These are phyloP conservation scores for Ypsolopha scabrella DNA, from an alignment of 2,888 invertebrate genomes.

Conservation along the genomic window DNA sequence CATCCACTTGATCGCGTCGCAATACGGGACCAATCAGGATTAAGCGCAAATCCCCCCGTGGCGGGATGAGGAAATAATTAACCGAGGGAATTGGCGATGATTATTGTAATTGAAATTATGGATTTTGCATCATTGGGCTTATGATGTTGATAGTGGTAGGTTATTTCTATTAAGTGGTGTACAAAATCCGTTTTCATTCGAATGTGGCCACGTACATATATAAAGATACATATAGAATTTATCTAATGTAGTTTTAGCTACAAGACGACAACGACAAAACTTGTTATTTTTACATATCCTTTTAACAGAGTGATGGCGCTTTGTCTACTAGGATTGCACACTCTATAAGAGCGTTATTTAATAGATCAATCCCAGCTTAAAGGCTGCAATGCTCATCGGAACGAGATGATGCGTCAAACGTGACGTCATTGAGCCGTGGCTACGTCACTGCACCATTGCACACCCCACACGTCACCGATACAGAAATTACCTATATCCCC, in stretches of 20 bases:
- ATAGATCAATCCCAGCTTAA: constrained; percentile 22
- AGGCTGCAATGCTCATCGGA: constrained; percentile 30
- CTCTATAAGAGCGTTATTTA: constrained; percentile 1
- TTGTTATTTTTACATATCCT: too few relatives aligned
- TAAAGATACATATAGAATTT: too few relatives aligned
- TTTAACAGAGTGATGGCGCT: too few relatives aligned
- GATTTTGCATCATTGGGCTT: too few relatives aligned
- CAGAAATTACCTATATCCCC: too few relatives aligned
- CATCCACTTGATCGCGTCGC: constrained; percentile 62
- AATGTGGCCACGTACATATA: too few relatives aligned
- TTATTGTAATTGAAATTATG: constrained; percentile 1
- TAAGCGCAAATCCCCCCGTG: constrained; percentile 59
- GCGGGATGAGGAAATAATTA: constrained; percentile 55
- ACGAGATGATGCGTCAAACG: constrained; percentile 36
- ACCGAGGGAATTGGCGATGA: neutral
- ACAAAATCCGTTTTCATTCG: too few relatives aligned
- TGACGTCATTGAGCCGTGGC: constrained; percentile 34
- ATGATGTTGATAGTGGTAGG: too few relatives aligned
- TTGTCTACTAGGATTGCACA: too few relatives aligned
- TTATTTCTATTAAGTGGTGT: too few relatives aligned
- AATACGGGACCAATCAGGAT: constrained; percentile 68
- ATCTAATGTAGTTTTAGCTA: too few relatives aligned
- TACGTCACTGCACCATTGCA: constrained; percentile 42
- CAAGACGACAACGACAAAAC: too few relatives aligned
- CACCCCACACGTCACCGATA: constrained; percentile 20